A percentile compares a stretch with the other conserved stretches of the same genome.
Evolutionary conservation across 64 coral and sea anemone species (phyloP).

Genomic region (Pocillopora verrucosa): DNA sequence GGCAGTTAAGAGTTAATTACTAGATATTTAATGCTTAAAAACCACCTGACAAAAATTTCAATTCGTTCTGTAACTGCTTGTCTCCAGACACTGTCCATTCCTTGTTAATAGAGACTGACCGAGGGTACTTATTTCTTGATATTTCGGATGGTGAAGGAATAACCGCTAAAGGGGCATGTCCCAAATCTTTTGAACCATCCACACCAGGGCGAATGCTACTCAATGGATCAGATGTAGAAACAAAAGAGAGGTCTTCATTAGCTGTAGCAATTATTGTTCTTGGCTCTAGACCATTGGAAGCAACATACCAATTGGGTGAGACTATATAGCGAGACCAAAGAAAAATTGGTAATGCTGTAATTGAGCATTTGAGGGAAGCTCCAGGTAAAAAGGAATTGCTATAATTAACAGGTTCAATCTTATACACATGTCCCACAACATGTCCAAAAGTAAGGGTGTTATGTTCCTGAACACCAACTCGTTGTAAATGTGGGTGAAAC

Average conservation of each 20-base stretch:
- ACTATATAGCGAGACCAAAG: background rate
- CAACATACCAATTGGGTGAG: conserved; percentile 75
- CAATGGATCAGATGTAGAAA: conserved; percentile 25
- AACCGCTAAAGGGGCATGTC: conserved; percentile 26
- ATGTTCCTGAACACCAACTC: too few relatives aligned
- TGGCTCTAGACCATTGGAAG: conserved; percentile 39
- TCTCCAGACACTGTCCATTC: conserved; percentile 3
- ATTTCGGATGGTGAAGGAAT: conserved; percentile 26
- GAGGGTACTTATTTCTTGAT: too few relatives aligned
- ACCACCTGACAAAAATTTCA: background rate
- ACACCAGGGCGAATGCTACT: conserved; percentile 7
- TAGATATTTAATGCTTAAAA: too few relatives aligned
- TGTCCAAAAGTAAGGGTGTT: too few relatives aligned
- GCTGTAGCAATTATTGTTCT: conserved; percentile 43
- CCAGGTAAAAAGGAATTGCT: background rate
- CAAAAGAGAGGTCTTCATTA: conserved; percentile 61
- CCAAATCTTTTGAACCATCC: conserved; percentile 31
- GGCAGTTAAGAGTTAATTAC: background rate
- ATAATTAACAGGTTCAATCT: background rate
- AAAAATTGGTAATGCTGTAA: background rate
- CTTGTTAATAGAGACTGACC: background rate
- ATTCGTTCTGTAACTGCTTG: background rate
- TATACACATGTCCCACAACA: background rate
- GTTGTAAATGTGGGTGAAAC: background rate
- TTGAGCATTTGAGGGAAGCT: background rate